Conservation (phyloP, 2,888 invertebrate genomes). For the Calephelis perditalis region DNA sequence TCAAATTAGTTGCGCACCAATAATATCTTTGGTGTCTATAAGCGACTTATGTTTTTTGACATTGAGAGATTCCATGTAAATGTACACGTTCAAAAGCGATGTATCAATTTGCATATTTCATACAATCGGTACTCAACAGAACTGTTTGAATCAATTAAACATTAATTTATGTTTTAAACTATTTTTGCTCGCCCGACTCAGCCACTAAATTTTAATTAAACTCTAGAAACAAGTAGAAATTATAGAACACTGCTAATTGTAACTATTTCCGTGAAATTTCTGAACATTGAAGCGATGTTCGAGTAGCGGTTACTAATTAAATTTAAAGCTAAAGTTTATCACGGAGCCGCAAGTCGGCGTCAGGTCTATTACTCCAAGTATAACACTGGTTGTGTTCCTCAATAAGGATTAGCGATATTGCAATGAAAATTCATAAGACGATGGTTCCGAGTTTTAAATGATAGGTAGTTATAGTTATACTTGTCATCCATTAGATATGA, state of each 20-base stretch:
- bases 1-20: too few relatives aligned
- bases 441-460: too few relatives aligned
- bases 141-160: slow-evolving; percentile 1
- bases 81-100: too few relatives aligned
- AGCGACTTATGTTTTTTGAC: too few relatives aligned
- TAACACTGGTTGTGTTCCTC: background rate
- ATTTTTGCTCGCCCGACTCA: slow-evolving; percentile 3
- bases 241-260: slow-evolving; percentile 10
- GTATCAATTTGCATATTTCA: too few relatives aligned
- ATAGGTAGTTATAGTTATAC: too few relatives aligned
- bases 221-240: slow-evolving; percentile 7
- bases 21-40: too few relatives aligned
- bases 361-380: slow-evolving; percentile 1
- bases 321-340: slow-evolving; percentile 8
- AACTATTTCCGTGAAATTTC: slow-evolving; percentile 11
- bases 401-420: background rate
- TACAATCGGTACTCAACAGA: background rate
- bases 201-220: slow-evolving; percentile 12
- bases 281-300: slow-evolving; percentile 8
- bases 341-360: background rate
- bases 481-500: too few relatives aligned
- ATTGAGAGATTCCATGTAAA: too few relatives aligned
- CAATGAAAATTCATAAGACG: too few relatives aligned
- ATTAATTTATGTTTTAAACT: slow-evolving; percentile 4
- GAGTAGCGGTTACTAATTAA: slow-evolving; percentile 6